Evolutionary conservation across 2,888 invertebrate species (phyloP), one percentile per base, ranked within the genome.

Genomic region (Trissolcus japonicus): DNA sequence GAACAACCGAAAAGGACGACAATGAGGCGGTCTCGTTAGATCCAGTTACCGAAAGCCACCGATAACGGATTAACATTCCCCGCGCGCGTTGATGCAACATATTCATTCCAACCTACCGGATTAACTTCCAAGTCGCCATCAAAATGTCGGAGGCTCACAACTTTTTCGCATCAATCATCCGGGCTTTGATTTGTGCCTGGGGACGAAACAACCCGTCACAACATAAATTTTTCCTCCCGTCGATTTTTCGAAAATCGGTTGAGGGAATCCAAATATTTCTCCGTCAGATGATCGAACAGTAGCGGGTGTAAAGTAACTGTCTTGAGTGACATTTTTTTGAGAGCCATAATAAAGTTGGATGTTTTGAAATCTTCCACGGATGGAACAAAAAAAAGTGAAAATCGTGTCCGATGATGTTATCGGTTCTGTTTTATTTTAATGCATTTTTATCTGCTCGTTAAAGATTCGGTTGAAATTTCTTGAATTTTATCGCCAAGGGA

Each of bases 21-120:
- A 63, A 60, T 55, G 50, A 61, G 69, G 73, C 77, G 77, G 73
- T 78, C 61, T 78, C 68, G 73, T 68, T 73, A 77, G 68, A 77
- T 77, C 68, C 68, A 76, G 72, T 76, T 67, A 76, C 72, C 63
- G 62, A 76, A 72, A 67, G 72, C 51, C 72, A 68, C 40, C 72
- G 41, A 61, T 51, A 62, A 72, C 59, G 68, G 72, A 77, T 77
- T 72, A 77, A 72, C 57, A 77, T 77, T 77, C 76, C 40, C 67
- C 4, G 55, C 25, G 60, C 67, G 72, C 65, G 60, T 60, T 65
- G 66, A 72, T 77, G 77, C 77, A 73, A 68, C 68, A 73, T 68
- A 68, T 77, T 61, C 68, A 73, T 77, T 73, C 68, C 51, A 59
- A 29, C 57, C 62, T 29, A 48, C 19, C 19, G 25, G 72, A 71